Percentiles rank a stretch among this genome's conserved stretches.
phyloP scores from a whole-genome alignment of 2,888 invertebrate species.

The Microdon myrmicae region DNA sequence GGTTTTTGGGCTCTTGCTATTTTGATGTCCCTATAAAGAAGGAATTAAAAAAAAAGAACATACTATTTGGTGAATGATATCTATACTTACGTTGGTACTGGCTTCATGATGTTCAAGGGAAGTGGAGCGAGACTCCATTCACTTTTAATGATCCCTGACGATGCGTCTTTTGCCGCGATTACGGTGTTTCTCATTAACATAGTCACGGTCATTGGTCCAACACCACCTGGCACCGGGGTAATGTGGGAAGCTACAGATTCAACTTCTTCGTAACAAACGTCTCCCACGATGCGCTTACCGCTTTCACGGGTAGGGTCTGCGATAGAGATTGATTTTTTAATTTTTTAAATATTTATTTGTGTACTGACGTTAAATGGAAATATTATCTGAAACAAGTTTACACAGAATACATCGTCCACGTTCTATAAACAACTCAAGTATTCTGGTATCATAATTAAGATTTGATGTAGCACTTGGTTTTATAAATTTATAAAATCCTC shows the following conservation, averaged over 20 bases:
- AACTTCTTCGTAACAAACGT: constrained; percentile 89
- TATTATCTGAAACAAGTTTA: no score
- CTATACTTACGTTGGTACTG: constrained; percentile 82
- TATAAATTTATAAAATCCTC: no score
- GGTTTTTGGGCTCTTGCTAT: constrained; percentile 90
- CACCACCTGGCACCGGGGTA: constrained; percentile 96
- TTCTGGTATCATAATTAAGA: no score
- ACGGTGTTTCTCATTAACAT: constrained; percentile 97
- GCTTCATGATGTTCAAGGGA: constrained; percentile 72
- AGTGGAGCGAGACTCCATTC: constrained; percentile 80
- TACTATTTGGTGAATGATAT: no score
- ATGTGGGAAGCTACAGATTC: constrained; percentile 84
- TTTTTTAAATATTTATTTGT: no score
- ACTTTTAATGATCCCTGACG: constrained; percentile 69
- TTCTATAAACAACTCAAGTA: no score
- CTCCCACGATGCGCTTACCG: constrained; percentile 91
- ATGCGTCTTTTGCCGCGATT: constrained; percentile 77
- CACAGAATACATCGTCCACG: no score
- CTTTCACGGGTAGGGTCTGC: constrained; percentile 80
- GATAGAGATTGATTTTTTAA: constrained; percentile 13
- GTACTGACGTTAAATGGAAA: no score
- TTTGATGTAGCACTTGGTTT: no score
- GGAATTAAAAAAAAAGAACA: not conserved
- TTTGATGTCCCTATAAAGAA: constrained; percentile 79
- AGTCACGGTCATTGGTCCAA: constrained; percentile 99